Evolutionary conservation across 2,797 vertebrate species (phyloP), one percentile per base, ranked within the genome.

Genomic region (Tragopan temminckii): DNA sequence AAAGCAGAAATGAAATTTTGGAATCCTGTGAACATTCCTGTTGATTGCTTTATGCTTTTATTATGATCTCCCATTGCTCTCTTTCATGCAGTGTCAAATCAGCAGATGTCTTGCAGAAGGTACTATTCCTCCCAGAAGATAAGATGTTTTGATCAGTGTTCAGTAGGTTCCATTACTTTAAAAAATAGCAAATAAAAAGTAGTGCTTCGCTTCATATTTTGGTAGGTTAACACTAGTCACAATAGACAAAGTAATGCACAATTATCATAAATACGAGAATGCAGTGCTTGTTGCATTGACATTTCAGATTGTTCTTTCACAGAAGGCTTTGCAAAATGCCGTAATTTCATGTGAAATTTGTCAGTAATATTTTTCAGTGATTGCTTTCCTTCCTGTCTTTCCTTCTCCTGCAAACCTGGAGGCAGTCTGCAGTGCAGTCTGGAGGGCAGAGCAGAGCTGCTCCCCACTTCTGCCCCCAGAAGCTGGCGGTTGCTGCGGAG

Each of bases 71-170:
- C 46, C 6, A 2, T 42, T 13, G 55, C 35, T 1, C 1, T 52
- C 2, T 79, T 89, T 59, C 68, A 10, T 27, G 70, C 10, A 40
- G 31, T 13, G n/a, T 64, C 70, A 20, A 25, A 31, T 62, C 71
- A 70, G 70, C 78, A 92, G 80, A 57, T 71, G 74, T 27, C 92
- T 91, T 74, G 40, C 29, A 50, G 79, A 57, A 64, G 77, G n/a
- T 29, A 12, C 46, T 25, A 33, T 50, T 72, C 53, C 68, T 68
- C 63, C 55, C 31, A 68, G 43, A 74, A 85, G 77, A 71, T 67
- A 57, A 70, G 8, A 13, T 86, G 83, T 75, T 93, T 90, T 93
- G 77, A 90, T 88, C 57, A 18, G 45, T 58, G 27, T 75, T 83
- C 78, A 50, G 36, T 7, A 75, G 80, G 62, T 83, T 40, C 7